Conservation (phyloP, 2,888 invertebrate species). For the Ornithoptera priamus region DNA sequence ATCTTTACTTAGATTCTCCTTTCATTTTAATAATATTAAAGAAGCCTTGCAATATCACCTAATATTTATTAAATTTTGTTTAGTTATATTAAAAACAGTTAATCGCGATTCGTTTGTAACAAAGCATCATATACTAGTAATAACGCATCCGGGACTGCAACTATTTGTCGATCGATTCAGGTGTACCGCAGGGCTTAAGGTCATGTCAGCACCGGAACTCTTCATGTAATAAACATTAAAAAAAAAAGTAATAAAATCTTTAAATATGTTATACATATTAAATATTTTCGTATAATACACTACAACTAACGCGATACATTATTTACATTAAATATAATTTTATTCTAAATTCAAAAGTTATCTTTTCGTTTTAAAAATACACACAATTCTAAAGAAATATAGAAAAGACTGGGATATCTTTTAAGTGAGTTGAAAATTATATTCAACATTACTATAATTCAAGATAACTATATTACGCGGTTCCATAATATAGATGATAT, state of each 20-base stretch:
- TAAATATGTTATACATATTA: neutral
- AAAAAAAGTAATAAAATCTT: neutral
- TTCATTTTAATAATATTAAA: neutral
- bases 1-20: neutral
- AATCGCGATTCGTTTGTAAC: neutral
- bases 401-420: too few relatives aligned
- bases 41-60: neutral
- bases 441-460: too few relatives aligned
- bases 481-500: too few relatives aligned
- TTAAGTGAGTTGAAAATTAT: too few relatives aligned
- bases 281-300: neutral
- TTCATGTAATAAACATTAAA: neutral
- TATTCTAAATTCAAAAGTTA: too few relatives aligned
- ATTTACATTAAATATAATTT: too few relatives aligned
- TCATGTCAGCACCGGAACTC: neutral
- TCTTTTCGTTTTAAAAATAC: too few relatives aligned
- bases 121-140: neutral
- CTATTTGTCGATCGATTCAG: slow-evolving; percentile 2
- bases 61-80: neutral
- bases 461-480: too few relatives aligned
- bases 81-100: neutral
- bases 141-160: neutral
- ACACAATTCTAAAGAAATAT: too few relatives aligned
- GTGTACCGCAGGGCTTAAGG: slow-evolving; percentile 2
- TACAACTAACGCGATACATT: too few relatives aligned